phyloP scores from a whole-genome alignment of 2,797 vertebrate genomes.

The Takifugu ocellatus region DNA sequence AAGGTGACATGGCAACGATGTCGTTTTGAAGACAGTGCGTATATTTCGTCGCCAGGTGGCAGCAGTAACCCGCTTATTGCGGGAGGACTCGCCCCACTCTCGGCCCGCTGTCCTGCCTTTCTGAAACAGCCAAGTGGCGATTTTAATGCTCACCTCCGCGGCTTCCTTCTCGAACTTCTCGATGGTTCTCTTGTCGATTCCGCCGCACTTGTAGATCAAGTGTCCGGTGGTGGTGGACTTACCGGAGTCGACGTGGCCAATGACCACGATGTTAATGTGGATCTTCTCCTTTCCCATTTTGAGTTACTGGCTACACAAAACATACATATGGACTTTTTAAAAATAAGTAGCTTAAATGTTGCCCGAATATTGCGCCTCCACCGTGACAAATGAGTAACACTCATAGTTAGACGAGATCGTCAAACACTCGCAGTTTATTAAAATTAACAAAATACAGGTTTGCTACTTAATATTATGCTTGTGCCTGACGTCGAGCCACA shows the following conservation, averaged over 20 bases:
- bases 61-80: no score
- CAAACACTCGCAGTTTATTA: not conserved
- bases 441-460: not conserved
- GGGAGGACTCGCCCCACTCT: no score
- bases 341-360: not conserved
- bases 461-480: not conserved
- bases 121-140: no score
- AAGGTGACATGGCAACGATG: no score
- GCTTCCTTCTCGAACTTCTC: constrained; percentile 66
- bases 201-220: constrained; percentile 65
- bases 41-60: no score
- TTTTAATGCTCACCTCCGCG: constrained; percentile 66
- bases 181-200: constrained; percentile 1
- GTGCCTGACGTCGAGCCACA: not conserved
- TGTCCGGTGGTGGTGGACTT: constrained; percentile 81
- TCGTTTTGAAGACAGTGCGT: no score
- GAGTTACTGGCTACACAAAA: constrained; percentile 52
- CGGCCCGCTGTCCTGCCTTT: no score
- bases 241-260: constrained; percentile 81
- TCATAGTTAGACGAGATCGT: no score
- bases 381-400: no score
- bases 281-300: constrained; percentile 78
- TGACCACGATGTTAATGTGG: constrained; percentile 82
- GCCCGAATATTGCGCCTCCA: no score
- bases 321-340: not conserved